Base-by-base conservation (phyloP, 2,888 invertebrate species). In the Tanaodytes sp. region DNA sequence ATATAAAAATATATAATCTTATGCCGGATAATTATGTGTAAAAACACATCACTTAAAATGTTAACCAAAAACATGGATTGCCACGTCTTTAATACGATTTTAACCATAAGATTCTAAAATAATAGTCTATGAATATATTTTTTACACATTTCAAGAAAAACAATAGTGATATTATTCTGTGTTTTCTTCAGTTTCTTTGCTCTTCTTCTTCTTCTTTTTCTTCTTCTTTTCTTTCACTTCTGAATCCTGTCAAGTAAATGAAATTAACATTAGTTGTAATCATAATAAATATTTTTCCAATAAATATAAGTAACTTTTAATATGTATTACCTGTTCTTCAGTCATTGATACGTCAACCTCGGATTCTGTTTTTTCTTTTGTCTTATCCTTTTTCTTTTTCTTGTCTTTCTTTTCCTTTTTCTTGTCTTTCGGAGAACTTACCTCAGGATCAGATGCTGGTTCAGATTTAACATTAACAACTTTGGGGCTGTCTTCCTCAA, bases 181-280 rank as follows among this genome's bases (percentile, higher is more conserved):
- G n/a, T n/a, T n/a, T n/a, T n/a, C n/a, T n/a, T n/a, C n/a, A n/a
- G 88, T 88, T 65, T 90, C 88, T 84, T 90, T 90, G 79, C 90
- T 89, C 87, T 92, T 92, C 86, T 92, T 92, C n/a, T n/a, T n/a
- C n/a, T n/a, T n/a, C n/a, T n/a, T n/a, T 83, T 92, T 92, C 82
- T 92, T 92, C 84, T 92, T 92, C 72, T 92, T 90, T 80, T 90
- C 90, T 74, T 89, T 89, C 8, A 84, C 80, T 37, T 77, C 70
- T 6, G 79, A 69, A 72, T 79, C 84, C 86, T 84, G 72, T 70
- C 77, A 78, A 62, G 46, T 30, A 3, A 31, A 15, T 3, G 36
- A 33, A 33, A n/a, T 8, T 8, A 33, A 4, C 23, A 43, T 14
- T 4, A 20, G 12, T 20, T 37, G 14, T 37, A 2, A 9, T 33